Evolutionary conservation across 53 echinoderm and acorn worm genomes (phyloP).

Genomic region (Antedon mediterranea): DNA sequence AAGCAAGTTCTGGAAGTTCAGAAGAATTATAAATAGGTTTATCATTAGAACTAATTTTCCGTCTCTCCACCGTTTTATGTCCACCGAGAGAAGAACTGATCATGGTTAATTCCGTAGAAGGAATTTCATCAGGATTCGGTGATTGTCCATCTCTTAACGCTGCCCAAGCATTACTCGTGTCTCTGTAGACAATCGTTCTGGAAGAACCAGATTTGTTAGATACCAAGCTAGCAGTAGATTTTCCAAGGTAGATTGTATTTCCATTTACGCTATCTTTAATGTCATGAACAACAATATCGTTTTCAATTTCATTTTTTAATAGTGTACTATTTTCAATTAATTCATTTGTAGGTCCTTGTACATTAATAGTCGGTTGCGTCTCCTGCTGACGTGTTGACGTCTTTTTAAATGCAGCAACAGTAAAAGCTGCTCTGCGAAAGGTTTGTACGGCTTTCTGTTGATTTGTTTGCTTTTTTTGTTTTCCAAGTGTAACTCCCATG

Average conservation of each 20-base stretch:
- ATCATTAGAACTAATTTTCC: background rate
- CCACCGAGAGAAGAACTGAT: constrained; percentile 62
- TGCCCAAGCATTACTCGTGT: constrained; percentile 79
- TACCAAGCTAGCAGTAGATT: background rate
- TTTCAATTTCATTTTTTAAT: background rate
- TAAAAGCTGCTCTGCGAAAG: constrained; percentile 22
- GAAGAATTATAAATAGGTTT: background rate
- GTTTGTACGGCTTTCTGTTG: constrained; percentile 10
- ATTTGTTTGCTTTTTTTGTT: background rate
- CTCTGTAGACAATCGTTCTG: constrained; percentile 51
- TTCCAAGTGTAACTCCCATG: constrained; percentile 33
- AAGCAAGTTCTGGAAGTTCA: too few species aligned
- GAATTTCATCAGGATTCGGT: constrained; percentile 27
- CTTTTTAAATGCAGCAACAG: constrained; percentile 16
- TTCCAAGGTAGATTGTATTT: background rate
- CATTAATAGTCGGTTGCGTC: background rate
- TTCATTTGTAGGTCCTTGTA: background rate
- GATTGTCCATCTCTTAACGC: constrained; percentile 48
- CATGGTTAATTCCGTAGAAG: constrained; percentile 55
- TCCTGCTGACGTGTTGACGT: too few species aligned
- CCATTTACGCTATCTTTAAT: background rate
- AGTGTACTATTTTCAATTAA: background rate
- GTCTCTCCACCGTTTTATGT: constrained; percentile 53
- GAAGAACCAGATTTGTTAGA: background rate
- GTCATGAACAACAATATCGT: background rate